Conservation (phyloP, 2,888 invertebrate genomes). For the Galerucella nymphaeae region DNA sequence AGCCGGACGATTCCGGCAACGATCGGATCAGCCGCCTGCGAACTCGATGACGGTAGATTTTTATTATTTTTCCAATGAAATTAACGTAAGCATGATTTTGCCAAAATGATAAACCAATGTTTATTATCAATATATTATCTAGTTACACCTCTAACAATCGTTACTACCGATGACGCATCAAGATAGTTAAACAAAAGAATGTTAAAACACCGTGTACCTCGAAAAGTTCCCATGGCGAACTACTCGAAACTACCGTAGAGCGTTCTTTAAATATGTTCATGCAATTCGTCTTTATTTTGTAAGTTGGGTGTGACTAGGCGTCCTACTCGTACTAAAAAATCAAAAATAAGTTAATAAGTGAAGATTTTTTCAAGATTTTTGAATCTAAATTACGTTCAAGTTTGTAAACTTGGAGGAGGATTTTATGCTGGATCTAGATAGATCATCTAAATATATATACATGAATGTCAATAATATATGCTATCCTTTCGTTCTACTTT, state of each 20-base stretch:
- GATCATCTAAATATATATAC: no score
- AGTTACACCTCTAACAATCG: constrained; percentile 54
- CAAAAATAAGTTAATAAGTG: background rate
- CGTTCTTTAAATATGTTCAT: constrained; percentile 36
- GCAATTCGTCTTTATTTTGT: constrained; percentile 42
- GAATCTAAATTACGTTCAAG: no score
- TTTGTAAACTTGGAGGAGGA: no score
- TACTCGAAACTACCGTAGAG: constrained; percentile 44
- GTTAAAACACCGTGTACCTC: constrained; percentile 53
- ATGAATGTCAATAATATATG: constrained; percentile 3
- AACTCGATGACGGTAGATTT: background rate
- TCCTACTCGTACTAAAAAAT: background rate
- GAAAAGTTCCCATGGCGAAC: constrained; percentile 58
- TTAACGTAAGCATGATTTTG: background rate
- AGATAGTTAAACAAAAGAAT: constrained; percentile 61
- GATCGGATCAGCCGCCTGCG: no score
- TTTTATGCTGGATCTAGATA: no score
- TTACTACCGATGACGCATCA: constrained; percentile 63
- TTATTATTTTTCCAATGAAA: background rate
- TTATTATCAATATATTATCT: constrained; percentile 28
- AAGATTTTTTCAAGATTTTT: no score
- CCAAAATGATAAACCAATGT: constrained; percentile 7
- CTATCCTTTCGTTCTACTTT: background rate
- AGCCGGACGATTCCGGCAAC: no score
- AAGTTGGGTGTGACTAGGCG: constrained; percentile 31